Evolutionary conservation across 2,888 invertebrate genomes (phyloP).

Genomic region (Drosophila austrosaltans): DNA sequence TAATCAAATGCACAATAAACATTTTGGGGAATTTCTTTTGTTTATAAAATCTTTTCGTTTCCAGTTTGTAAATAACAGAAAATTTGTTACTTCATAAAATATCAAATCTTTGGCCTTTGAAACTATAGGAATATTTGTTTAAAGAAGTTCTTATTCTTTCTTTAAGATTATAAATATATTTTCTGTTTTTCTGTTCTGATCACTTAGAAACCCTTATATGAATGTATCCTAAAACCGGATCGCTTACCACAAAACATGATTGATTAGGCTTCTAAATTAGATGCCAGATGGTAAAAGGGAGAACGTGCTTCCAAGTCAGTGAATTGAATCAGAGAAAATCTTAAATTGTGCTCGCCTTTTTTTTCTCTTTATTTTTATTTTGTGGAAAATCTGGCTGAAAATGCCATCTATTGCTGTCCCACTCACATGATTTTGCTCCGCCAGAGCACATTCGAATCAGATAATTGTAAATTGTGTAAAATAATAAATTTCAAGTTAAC

Average conservation of each 20-base stretch:
- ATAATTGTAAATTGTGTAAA: slow-evolving; percentile 79
- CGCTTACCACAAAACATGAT: neutral
- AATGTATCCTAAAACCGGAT: neutral
- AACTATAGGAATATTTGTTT: no score
- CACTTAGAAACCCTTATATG: neutral
- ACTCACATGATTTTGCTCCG: neutral
- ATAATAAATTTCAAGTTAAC: slow-evolving; percentile 79
- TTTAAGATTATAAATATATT: no score
- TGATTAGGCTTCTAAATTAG: neutral
- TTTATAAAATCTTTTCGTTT: no score
- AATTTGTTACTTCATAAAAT: no score
- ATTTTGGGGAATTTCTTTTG: no score
- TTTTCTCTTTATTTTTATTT: slow-evolving; percentile 44
- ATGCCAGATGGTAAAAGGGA: neutral
- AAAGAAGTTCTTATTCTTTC: no score
- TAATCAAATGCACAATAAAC: no score
- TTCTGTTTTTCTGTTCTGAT: neutral
- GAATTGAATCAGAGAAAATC: slow-evolving; percentile 62
- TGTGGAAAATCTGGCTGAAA: slow-evolving; percentile 44
- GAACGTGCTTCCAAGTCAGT: slow-evolving; percentile 3
- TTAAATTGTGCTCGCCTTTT: slow-evolving; percentile 49
- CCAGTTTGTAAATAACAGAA: no score
- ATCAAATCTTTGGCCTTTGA: no score
- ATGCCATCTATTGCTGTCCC: slow-evolving; percentile 15
- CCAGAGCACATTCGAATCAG: slow-evolving; percentile 73